These are phyloP conservation scores for Salvelinus sp. DNA, from an alignment of 2,113 vertebrate species.

Conservation along the genomic window DNA sequence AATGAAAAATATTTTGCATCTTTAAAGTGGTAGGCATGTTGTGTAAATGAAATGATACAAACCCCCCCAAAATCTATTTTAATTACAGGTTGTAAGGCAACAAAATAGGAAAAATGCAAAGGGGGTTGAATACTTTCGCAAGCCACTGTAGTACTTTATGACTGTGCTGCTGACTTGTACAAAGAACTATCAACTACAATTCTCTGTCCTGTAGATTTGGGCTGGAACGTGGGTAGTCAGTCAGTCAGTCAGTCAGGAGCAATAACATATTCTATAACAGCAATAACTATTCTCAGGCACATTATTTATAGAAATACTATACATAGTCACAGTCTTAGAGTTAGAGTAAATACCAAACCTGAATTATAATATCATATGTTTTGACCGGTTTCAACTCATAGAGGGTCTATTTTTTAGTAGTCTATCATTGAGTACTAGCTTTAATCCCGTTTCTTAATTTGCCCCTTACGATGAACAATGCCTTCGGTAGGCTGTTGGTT, in stretches of 20 bases:
- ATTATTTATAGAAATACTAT: constrained; percentile 35
- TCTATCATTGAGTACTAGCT: constrained; percentile 4
- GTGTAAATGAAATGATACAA: too few species aligned
- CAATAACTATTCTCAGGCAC: constrained; percentile 10
- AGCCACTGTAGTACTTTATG: neutral
- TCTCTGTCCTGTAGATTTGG: neutral
- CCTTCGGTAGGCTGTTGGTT: constrained; percentile 39
- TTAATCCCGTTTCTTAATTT: neutral
- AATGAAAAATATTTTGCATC: too few species aligned
- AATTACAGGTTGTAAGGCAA: too few species aligned
- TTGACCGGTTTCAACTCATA: constrained; percentile 19
- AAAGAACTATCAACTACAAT: neutral
- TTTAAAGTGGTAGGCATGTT: too few species aligned
- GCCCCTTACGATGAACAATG: constrained; percentile 16
- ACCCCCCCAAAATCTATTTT: too few species aligned
- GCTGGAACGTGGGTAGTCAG: neutral
- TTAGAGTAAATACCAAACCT: constrained; percentile 31
- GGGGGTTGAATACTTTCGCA: too few species aligned
- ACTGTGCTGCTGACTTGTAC: neutral
- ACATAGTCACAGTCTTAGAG: neutral
- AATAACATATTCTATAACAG: neutral
- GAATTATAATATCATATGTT: constrained; percentile 27
- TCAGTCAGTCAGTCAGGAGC: neutral
- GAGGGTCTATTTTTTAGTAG: constrained; percentile 8
- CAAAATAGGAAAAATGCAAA: too few species aligned